Evolutionary conservation across 2,888 invertebrate species (phyloP).

Genomic region (Limnephilus lunatus): DNA sequence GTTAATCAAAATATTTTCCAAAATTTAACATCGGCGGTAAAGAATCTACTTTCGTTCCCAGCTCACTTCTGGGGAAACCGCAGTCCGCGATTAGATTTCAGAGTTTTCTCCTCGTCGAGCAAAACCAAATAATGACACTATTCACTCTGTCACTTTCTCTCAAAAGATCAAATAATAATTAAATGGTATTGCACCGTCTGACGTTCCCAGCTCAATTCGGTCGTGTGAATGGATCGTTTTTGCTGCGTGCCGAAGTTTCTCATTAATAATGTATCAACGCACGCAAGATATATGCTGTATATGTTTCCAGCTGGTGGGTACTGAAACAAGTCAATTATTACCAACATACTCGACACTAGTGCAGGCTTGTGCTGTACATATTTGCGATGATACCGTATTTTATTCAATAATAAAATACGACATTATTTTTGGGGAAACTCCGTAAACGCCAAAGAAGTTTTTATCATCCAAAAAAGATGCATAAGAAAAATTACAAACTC

Average conservation of each 20-base stretch:
- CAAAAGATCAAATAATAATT: slow-evolving; percentile 22
- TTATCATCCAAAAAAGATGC: too few relatives aligned
- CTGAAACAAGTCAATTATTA: neutral
- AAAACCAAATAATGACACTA: slow-evolving; percentile 22
- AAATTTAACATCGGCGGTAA: neutral
- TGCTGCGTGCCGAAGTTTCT: neutral
- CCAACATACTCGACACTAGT: neutral
- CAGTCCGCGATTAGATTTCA: neutral
- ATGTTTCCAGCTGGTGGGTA: neutral
- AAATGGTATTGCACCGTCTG: neutral
- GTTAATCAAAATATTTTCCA: neutral
- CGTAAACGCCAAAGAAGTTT: too few relatives aligned
- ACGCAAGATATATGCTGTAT: neutral
- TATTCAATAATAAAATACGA: too few relatives aligned
- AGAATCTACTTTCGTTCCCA: neutral
- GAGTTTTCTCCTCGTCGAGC: slow-evolving; percentile 31
- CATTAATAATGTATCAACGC: neutral
- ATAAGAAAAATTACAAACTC: too few relatives aligned
- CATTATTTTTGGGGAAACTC: too few relatives aligned
- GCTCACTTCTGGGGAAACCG: neutral
- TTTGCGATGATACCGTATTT: too few relatives aligned
- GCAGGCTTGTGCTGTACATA: neutral
- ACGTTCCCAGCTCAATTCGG: neutral
- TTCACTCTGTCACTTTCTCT: slow-evolving; percentile 35
- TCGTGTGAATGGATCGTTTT: neutral